Evolutionary conservation across 2,113 vertebrate species (phyloP), one percentile per base, ranked within the genome.

Genomic region (Neogobius melanostomus): DNA sequence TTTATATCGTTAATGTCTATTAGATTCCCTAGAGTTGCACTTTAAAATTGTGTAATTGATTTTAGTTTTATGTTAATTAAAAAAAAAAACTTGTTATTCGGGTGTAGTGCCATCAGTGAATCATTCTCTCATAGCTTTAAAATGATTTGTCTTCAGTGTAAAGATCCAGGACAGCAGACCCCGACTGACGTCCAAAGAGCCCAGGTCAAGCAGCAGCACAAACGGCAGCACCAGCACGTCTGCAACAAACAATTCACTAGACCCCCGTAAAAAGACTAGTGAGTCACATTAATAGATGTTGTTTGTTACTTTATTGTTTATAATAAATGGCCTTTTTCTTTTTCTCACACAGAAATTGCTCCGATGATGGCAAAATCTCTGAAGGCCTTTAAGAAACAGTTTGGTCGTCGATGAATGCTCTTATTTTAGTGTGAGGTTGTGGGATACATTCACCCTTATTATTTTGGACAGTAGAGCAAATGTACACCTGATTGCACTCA

Each of bases 311-410:
- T 50, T 1, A 6, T 16, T 16, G 0, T 11, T 46, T 0, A 48
- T 60, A 43, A 60, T 61, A 64, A 47, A 11, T 47, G 1, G 21
- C 21, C 21, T 21, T 21, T 64, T 1, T 62, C 1, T 6, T 64
- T 47, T 11, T 48, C 11, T 48, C 47, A 7, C 28, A 65, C 79
- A 95, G 95, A 89, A 91, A 88, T 94, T 8, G 94, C 93, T 67
- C 95, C 95, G 69, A 95, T 95, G 82, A 96, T 96, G 95, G 94
- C 89, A 66, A 95, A 95, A 86, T 93, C 93, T 51, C 81, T 96
- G 75, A 94, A 91, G 84, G 89, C 90, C 1, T 91, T 95, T 77
- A 94, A 88, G 85, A 95, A 85, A 16, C 91, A 92, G 82, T 65
- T 89, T 57, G 91, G 89, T 68, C 88, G 87, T 16, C 81, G 90